Base-by-base conservation (phyloP, 1,140 invertebrate species). In the Philopotamus ludificatus region DNA sequence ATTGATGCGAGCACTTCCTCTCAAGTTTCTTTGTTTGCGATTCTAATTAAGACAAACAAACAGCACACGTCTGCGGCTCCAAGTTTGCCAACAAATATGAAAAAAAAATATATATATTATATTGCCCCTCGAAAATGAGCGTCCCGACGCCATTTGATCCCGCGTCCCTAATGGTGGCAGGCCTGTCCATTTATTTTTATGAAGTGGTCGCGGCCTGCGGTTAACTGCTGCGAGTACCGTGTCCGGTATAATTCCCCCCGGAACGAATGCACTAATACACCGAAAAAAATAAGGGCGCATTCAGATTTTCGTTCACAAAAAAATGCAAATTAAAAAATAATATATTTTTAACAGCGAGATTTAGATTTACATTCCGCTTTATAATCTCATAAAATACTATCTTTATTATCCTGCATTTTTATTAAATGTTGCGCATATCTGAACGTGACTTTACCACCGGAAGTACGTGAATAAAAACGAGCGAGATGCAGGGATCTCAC, bases 151-250 rank as follows among this genome's bases (percentile, higher is more conserved):
- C 57, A 47, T 60, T 60, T 60, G 57, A 60, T 60, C 51, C 57
- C 47, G 34, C 22, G 16, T 4, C 57, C 44, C 57, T 63, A 54
- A 63, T 54, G 49, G 49, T 25, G 16, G 61, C 41, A 25, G 61
- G 49, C 34, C 50, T 63, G 61, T 63, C 61, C 50, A 63, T 63
- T 63, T 53, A 54, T 63, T 63, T 63, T 63, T 63, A 63, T 63
- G 49, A 53, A 63, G 28, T 55, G 61, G 61, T 25, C 61, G 61
- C 61, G 61, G 61, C 41, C 51, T 54, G 50, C 51, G 50, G 61
- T 41, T 63, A 63, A 63, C 60, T 63, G 57, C 53, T 25, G n/a
- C 44, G 10, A 15, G 44, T 47, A 47, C 23, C 22, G 25, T 39
- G 53, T 57, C 53, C 23, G 20, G 22, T 57, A 57, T 25, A 45